Conservation (phyloP, 2,113 vertebrate genomes). For the Neogale vison region DNA sequence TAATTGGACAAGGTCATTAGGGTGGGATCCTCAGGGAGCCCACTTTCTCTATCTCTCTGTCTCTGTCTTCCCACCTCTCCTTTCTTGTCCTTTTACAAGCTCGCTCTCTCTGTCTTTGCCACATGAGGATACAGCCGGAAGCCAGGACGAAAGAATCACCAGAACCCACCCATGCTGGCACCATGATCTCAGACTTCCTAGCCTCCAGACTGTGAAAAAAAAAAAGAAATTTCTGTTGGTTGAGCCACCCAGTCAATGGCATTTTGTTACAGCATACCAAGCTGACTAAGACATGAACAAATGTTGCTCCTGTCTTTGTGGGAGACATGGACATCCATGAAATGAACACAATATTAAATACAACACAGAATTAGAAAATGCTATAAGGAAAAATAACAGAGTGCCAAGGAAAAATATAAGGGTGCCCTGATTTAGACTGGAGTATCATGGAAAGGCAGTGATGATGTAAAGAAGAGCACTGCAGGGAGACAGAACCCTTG, state of each 20-base stretch:
- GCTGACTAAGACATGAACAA: not conserved
- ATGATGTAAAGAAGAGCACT: not conserved
- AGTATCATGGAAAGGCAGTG: not conserved
- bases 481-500: conserved; percentile 9
- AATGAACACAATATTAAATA: not conserved
- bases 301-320: not conserved
- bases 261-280: not conserved
- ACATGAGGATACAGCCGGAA: not conserved
- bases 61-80: not conserved
- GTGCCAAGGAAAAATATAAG: not conserved
- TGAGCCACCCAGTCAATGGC: not conserved
- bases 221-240: not conserved
- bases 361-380: not conserved
- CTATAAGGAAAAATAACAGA: not conserved
- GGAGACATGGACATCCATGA: not conserved
- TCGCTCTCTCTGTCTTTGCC: not conserved
- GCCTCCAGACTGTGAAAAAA: not conserved
- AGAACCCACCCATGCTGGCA: not conserved
- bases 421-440: not conserved
- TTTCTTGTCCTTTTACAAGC: not conserved
- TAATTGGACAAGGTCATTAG: not conserved
- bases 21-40: not conserved
- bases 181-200: not conserved
- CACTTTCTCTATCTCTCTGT: not conserved
- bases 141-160: not conserved